Evolutionary conservation across 2,888 invertebrate genomes (phyloP).

Genomic region (Mythimna impura): DNA sequence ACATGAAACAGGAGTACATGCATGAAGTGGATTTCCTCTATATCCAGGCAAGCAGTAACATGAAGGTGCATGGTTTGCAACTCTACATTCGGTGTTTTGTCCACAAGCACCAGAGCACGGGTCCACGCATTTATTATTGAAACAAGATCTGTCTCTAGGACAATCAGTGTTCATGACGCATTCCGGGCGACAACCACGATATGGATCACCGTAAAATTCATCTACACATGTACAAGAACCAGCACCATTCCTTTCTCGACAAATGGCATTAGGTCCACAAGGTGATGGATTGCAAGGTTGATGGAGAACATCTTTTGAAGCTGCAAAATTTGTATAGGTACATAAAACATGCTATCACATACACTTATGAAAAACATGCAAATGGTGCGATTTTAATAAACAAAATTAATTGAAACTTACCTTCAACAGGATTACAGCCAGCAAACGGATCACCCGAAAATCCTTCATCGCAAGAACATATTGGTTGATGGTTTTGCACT

Average conservation of each 20-base stretch:
- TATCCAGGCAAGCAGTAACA: conserved; percentile 94
- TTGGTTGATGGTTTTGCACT: conserved; percentile 94
- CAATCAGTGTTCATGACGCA: conserved; percentile 95
- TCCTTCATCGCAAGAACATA: conserved; percentile 93
- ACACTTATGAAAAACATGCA: conserved; percentile 65
- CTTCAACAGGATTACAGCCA: conserved; percentile 92
- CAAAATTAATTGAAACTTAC: conserved; percentile 79
- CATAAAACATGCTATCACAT: conserved; percentile 67
- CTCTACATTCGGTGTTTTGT: conserved; percentile 93
- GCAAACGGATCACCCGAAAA: conserved; percentile 95
- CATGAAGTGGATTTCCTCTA: conserved; percentile 93
- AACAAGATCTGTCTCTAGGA: conserved; percentile 93
- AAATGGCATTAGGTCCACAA: conserved; percentile 95
- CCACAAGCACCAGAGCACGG: conserved; percentile 95
- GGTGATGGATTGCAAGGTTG: conserved; percentile 95
- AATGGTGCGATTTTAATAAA: conserved; percentile 49
- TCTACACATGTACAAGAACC: conserved; percentile 94
- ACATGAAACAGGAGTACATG: conserved; percentile 91
- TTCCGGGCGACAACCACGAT: conserved; percentile 94
- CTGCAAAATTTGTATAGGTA: conserved; percentile 81
- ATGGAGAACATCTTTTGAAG: conserved; percentile 90
- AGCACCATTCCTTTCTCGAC: conserved; percentile 93
- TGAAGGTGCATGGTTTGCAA: conserved; percentile 94
- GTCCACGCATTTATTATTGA: conserved; percentile 94
- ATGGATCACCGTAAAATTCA: conserved; percentile 94